Base-by-base conservation (phyloP, 1,140 invertebrate genomes). In the Drosophila aff. region DNA sequence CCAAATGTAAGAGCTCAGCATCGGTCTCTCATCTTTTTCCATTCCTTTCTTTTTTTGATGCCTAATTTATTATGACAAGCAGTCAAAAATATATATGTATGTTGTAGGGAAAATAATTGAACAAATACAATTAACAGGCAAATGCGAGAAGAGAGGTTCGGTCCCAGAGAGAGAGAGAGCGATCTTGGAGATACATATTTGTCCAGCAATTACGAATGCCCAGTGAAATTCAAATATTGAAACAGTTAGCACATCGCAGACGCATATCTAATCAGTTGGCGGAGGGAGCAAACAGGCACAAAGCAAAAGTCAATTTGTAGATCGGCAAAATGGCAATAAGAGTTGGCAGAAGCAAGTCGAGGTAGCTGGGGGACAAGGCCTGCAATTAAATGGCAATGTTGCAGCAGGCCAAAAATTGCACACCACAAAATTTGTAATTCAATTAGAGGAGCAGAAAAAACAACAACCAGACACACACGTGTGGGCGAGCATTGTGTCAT, bases 201-300 rank as follows among this genome's bases (percentile, higher is more conserved):
- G 74, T 40, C 53, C 62, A 76, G 73, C 74, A 76, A 76, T 76
- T 76, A 76, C 73, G 73, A 76, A 67, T 76, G 74, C 52, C 74
- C 73, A 76, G 74, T 57, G 74, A 76, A 76, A 76, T 76, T 66
- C 73, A 76, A 76, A 76, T 76, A 76, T 77, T 77, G 62, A 67
- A 67, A 76, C 72, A 60, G 73, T 76, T 76, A 76, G 63, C 74
- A 76, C 74, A 76, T 76, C 26, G 33, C 21, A 59, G 41, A 28
- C 67, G 52, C 44, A 65, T 67, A 76, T 67, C 73, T 76, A 76
- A 76, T 76, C 74, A 43, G 53, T 60, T 40, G 38, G 40, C 41
- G 38, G 38, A 66, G 46, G 40, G 41, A 44, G 46, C 52, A 76
- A 76, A 76, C 49, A 76, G 43, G 33, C 66, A 69, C 69, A 63